Evolutionary conservation across 2,113 vertebrate species (phyloP).

Genomic region (Sinocyclocheilus maitianheensis): DNA sequence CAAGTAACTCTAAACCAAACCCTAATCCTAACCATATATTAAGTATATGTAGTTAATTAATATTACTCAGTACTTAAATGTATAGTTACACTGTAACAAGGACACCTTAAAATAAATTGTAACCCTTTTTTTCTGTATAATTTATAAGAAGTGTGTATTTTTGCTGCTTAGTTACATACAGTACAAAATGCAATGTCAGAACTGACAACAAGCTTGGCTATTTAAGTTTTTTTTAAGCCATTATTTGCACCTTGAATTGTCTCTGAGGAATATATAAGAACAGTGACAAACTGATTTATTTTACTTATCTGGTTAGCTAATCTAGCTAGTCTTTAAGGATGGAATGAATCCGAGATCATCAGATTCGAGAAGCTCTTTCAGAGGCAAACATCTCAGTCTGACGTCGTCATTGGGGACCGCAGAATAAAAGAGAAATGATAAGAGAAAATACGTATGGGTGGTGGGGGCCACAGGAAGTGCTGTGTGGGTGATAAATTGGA

Average conservation of each 20-base stretch:
- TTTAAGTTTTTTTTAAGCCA: no score
- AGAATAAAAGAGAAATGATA: slow-evolving; percentile 55
- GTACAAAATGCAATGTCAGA: not conserved
- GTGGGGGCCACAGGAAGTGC: slow-evolving; percentile 67
- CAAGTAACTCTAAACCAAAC: no score
- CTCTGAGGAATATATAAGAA: not conserved
- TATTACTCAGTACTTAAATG: not conserved
- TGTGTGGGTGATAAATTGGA: slow-evolving; percentile 74
- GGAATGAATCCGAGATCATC: slow-evolving; percentile 11
- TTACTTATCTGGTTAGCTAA: not conserved
- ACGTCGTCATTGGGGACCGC: slow-evolving; percentile 52
- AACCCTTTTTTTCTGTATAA: not conserved
- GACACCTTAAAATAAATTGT: not conserved
- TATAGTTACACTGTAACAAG: not conserved
- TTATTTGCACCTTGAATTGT: not conserved
- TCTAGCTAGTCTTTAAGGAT: not conserved
- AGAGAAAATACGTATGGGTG: slow-evolving; percentile 65
- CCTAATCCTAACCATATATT: no score
- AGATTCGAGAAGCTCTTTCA: slow-evolving; percentile 26
- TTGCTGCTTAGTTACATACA: not conserved
- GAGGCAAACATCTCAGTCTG: slow-evolving; percentile 49
- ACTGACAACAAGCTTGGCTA: no score
- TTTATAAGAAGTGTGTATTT: not conserved
- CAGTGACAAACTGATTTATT: not conserved
- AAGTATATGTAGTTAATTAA: not conserved